Conservation (phyloP, 53 echinoderm and acorn worm genomes). For the Henricia sp. region DNA sequence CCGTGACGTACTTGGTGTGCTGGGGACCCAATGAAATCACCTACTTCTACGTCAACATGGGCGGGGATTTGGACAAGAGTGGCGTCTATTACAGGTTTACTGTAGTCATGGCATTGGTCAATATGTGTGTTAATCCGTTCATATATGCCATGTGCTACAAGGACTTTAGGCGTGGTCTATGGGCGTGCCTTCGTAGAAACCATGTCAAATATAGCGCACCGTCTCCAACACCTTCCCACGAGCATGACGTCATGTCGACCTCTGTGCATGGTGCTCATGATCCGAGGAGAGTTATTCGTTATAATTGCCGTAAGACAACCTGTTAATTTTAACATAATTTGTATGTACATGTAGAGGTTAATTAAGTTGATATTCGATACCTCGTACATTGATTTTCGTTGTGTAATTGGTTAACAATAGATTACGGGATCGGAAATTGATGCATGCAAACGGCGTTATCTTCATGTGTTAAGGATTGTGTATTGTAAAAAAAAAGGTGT, state of each 20-base stretch:
- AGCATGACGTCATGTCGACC: constrained; percentile 31
- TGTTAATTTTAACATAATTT: constrained; percentile 8
- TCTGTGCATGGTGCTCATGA: constrained; percentile 11
- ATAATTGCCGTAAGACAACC: neutral
- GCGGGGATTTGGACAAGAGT: constrained; percentile 58
- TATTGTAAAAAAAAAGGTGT: no score
- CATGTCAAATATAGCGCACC: constrained; percentile 10
- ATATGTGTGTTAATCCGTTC: constrained; percentile 93
- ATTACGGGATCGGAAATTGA: no score
- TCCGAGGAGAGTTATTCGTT: neutral
- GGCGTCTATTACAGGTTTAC: constrained; percentile 74
- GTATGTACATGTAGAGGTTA: no score
- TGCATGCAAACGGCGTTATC: no score
- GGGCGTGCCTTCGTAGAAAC: constrained; percentile 8
- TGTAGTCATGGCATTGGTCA: constrained; percentile 79
- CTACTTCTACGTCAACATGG: constrained; percentile 78
- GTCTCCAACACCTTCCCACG: constrained; percentile 18
- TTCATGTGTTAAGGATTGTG: no score
- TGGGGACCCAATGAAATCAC: constrained; percentile 93
- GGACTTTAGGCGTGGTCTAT: constrained; percentile 70
- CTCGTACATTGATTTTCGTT: no score
- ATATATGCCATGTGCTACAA: constrained; percentile 88
- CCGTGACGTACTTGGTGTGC: constrained; percentile 83
- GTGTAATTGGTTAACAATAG: no score
- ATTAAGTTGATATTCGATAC: no score